A percentile compares a stretch with the other conserved stretches of the same genome.
Conservation (phyloP, 2,888 invertebrate genomes). For the Nemotelus pantherinus region DNA sequence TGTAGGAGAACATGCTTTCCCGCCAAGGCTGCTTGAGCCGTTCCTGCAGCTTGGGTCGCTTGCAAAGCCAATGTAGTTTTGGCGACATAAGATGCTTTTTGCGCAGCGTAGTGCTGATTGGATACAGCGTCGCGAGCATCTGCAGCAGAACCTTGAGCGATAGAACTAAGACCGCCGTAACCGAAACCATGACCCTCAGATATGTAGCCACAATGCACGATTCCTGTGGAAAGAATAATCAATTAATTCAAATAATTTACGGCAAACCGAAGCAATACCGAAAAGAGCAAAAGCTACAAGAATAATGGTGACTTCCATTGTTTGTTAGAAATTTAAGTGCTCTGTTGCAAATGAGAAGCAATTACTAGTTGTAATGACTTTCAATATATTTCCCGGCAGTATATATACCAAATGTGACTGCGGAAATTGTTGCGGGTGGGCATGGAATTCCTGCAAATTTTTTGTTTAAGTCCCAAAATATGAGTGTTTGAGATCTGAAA, state of each 20-base stretch:
- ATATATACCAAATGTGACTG: conserved; percentile 2
- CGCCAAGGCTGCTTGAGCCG: conserved; percentile 23
- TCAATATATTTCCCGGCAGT: background rate
- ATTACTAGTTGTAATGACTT: background rate
- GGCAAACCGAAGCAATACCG: conserved; percentile 15
- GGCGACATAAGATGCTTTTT: conserved; percentile 25
- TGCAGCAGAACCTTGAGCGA: conserved; percentile 21
- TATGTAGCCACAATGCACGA: conserved; percentile 66
- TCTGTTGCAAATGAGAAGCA: background rate
- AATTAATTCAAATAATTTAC: conserved; percentile 3
- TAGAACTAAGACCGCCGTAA: conserved; percentile 19
- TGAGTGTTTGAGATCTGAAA: too few relatives aligned
- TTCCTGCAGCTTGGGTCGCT: conserved; percentile 30
- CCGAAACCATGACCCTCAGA: conserved; percentile 63
- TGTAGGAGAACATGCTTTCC: conserved; percentile 29
- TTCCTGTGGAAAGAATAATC: conserved; percentile 6
- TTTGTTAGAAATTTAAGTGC: background rate
- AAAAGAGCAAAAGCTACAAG: conserved; percentile 23
- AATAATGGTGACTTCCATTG: conserved; percentile 21
- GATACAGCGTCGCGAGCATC: conserved; percentile 32
- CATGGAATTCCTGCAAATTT: background rate
- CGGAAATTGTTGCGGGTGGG: background rate
- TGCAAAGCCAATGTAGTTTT: conserved; percentile 30
- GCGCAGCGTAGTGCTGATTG: conserved; percentile 23
- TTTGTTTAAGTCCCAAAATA: too few relatives aligned